Conservation (phyloP, 2,113 vertebrate species). For the Dipodomys merriami region DNA sequence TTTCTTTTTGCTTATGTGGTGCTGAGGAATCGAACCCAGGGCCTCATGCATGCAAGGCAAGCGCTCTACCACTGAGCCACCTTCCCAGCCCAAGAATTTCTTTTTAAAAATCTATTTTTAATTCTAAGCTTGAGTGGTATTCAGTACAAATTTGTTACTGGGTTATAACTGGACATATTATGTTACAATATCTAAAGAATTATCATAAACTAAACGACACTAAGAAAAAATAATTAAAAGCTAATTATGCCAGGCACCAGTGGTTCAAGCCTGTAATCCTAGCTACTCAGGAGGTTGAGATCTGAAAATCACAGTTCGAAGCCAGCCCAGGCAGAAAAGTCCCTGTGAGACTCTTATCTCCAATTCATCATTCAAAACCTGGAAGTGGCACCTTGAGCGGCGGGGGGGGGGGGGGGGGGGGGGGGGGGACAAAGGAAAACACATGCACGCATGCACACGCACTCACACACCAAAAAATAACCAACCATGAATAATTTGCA, state of each 20-base stretch:
- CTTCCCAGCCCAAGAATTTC: neutral
- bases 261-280: neutral
- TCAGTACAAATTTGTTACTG: constrained; percentile 39
- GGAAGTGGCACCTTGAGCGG: neutral
- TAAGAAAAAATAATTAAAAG: constrained; percentile 67
- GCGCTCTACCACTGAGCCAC: no score
- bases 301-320: no score
- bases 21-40: no score
- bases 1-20: no score
- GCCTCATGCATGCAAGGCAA: no score
- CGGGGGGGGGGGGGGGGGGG: no score
- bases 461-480: constrained; percentile 31
- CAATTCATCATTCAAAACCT: no score
- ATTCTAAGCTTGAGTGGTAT: constrained; percentile 52
- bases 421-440: no score
- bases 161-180: constrained; percentile 30
- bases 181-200: constrained; percentile 51
- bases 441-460: neutral
- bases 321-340: no score
- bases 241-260: neutral
- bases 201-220: constrained; percentile 59
- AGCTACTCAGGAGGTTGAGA: neutral
- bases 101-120: constrained; percentile 31
- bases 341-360: no score
- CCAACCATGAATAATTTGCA: neutral